phyloP scores from a whole-genome alignment of 2,888 invertebrate species.

The Adineta ricciae region DNA sequence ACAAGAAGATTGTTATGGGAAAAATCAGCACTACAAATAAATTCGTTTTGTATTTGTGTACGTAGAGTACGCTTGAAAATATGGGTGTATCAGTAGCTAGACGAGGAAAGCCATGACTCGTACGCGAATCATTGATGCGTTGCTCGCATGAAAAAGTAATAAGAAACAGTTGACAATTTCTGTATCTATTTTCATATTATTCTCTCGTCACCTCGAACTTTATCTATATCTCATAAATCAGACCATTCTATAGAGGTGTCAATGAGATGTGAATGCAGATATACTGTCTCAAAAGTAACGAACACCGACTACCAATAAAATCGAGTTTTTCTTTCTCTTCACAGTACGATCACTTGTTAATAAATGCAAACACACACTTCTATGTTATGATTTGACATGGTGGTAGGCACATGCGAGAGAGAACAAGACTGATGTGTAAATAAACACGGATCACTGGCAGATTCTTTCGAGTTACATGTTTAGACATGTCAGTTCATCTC shows the following conservation, averaged over 20 bases:
- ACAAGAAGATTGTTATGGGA: background rate
- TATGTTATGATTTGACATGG: background rate
- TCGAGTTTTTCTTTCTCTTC: background rate
- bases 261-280: background rate
- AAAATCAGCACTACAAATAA: background rate
- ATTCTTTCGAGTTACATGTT: background rate
- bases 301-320: background rate
- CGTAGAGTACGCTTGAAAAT: background rate
- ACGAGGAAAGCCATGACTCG: too few relatives aligned
- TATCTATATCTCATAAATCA: background rate
- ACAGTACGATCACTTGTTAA: background rate
- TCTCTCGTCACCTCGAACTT: background rate
- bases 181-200: background rate
- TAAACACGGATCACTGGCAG: background rate
- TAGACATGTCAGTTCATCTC: background rate
- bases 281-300: background rate
- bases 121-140: too few relatives aligned
- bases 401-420: background rate
- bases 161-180: background rate
- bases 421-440: background rate
- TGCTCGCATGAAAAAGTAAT: background rate
- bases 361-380: background rate
- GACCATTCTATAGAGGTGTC: background rate
- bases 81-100: background rate
- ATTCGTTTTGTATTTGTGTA: background rate